Percentiles rank a stretch among this genome's conserved stretches.
These are phyloP conservation scores for Terrapene triunguis DNA, from an alignment of 2,113 vertebrate species.

Conservation along the genomic window DNA sequence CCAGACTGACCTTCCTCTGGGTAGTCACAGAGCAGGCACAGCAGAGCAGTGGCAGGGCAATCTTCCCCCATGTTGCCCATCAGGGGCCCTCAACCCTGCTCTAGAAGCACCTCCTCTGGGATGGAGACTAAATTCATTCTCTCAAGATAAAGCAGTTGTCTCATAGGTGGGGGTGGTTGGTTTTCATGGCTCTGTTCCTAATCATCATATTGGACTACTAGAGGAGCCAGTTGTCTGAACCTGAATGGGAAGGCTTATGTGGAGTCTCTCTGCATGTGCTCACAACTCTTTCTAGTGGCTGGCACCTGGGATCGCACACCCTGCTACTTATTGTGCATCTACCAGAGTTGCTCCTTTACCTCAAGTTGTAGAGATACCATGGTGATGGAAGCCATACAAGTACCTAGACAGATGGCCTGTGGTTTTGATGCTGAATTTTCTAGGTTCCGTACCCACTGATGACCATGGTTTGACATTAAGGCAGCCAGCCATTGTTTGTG, in stretches of 20 bases:
- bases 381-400: neutral
- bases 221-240: neutral
- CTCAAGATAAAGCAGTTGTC: neutral
- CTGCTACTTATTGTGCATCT: neutral
- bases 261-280: neutral
- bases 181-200: neutral
- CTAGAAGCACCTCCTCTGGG: neutral
- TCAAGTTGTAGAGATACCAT: neutral
- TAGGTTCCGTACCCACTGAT: neutral
- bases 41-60: neutral
- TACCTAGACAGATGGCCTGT: neutral
- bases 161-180: neutral
- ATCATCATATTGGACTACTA: neutral
- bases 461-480: neutral
- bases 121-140: neutral
- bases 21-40: neutral
- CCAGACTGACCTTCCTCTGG: neutral
- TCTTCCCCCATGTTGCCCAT: neutral
- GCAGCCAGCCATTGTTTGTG: neutral
- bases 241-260: neutral
- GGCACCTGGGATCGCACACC: neutral
- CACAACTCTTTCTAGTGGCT: neutral
- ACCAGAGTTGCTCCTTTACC: neutral
- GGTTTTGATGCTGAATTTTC: neutral
- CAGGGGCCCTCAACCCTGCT: neutral